Evolutionary conservation across 2,888 invertebrate genomes (phyloP).

Genomic region (Ischnura elegans): DNA sequence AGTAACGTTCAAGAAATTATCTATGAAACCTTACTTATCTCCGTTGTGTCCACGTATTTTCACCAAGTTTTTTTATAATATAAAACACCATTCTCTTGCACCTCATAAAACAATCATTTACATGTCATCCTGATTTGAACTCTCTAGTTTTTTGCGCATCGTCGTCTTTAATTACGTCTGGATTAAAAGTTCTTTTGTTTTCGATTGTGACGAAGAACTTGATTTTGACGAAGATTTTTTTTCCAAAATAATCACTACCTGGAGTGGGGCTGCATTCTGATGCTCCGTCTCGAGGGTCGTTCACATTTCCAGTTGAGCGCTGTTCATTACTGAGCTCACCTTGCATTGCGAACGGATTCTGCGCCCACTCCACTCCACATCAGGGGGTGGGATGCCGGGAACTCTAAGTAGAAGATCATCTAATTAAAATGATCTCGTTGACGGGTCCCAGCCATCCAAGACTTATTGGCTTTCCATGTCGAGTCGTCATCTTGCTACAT

Average conservation of each 20-base stretch:
- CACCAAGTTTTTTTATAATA: too few relatives aligned
- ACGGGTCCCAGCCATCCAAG: neutral
- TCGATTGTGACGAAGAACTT: neutral
- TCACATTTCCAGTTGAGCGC: neutral
- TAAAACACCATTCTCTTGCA: too few relatives aligned
- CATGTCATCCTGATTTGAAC: too few relatives aligned
- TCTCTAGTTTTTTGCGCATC: neutral
- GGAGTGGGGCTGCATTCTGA: neutral
- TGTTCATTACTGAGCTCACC: neutral
- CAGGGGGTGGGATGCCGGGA: neutral
- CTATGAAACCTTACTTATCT: too few relatives aligned
- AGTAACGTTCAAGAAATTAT: too few relatives aligned
- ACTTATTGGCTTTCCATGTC: constrained; percentile 16
- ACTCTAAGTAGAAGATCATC: neutral
- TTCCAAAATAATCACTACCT: neutral
- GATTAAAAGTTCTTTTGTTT: neutral
- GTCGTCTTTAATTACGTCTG: neutral
- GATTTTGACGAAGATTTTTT: neutral
- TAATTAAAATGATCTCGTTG: constrained; percentile 21
- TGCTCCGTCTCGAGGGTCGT: neutral
- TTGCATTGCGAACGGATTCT: neutral
- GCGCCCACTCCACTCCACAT: neutral
- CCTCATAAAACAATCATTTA: too few relatives aligned
- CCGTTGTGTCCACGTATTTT: too few relatives aligned
- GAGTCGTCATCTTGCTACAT: neutral